Evolutionary conservation across 2,888 invertebrate species (phyloP), one percentile per base, ranked within the genome.

Genomic region (Plebejus argus): DNA sequence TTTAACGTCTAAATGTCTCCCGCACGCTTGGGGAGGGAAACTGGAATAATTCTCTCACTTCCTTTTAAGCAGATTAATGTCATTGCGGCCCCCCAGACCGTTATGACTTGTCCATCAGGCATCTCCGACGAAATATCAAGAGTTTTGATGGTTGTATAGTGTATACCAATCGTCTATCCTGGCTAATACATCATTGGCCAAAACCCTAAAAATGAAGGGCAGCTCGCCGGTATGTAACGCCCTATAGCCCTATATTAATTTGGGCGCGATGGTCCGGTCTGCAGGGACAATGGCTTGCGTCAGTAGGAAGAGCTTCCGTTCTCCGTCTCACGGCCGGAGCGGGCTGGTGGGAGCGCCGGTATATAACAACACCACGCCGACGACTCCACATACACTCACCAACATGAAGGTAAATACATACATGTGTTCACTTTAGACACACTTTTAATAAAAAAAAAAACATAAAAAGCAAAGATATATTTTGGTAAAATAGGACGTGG

Each of bases 281-380:
- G 83, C 88, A 87, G 88, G 88, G 90, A 91, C 91, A 90, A 91
- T 89, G 83, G 86, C 83, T 92, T 92, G 91, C 93, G 83, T 89
- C 91, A 92, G 81, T 82, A 86, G 87, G 88, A 86, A 86, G 86
- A 85, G 89, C 89, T 91, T 91, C 92, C 92, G 91, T 85, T 91
- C 82, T 81, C 81, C 91, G 88, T 89, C 86, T 87, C 86, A 85
- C 86, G 85, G 86, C 85, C 85, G 83, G 15, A 18, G 53, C 53
- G 53, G 83, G 82, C 83, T 86, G 85, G 92, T 91, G 93, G 93
- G 93, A 91, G 92, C 88, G 83, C 89, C 85, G 85, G 88, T 92
- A 92, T 93, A 93, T 88, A 93, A 92, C 86, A 10, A 87, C 87
- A 85, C 86, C 85, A 83, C 86, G 84, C 84, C 86, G 86, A 87